Base-by-base conservation (phyloP, 2,113 vertebrate genomes). In the Oxyruncus cristatus region DNA sequence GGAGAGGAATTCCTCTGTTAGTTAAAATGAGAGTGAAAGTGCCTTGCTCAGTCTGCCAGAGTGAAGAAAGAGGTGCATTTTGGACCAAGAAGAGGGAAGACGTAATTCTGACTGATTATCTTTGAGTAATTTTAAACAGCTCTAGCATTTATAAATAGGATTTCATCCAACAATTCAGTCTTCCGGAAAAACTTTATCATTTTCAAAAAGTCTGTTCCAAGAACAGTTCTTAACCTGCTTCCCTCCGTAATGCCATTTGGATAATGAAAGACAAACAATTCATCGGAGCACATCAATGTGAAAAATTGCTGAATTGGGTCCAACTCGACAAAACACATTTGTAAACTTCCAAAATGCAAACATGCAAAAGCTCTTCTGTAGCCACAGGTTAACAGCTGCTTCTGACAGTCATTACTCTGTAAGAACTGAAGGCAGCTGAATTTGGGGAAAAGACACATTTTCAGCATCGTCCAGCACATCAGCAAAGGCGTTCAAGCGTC, bases 241-340 rank as follows among this genome's bases (percentile, higher is more conserved):
- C 91, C 71, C 68, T 79, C 76, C 0, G 0, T 62, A 81, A 35
- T 46, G n/a, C n/a, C 44, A 32, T 82, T 85, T 94, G 79, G 76
- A 92, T 59, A 89, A 93, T 30, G 50, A 91, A 83, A 92, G 63
- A 37, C 89, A 91, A 97, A 93, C 84, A 88, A 66, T 8, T 28
- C 65, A 89, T 61, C 68, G 8, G 1, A 85, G 66, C 27, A 58
- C 61, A 56, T 41, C 55, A 30, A 71, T 17, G 22, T 35, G 67
- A 79, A 92, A 92, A 84, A 85, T 24, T 28, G 61, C 75, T 90
- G 84, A 86, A 72, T 2, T 44, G 23, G 28, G 12, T 63, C 90
- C 93, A 89, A 53, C 74, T 71, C 52, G 62, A 84, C 50, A 63
- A 87, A 79, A 63, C 9, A 59, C 1, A 0, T 66, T 91, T 72